A percentile compares a stretch with the other conserved stretches of the same genome.
Conservation (phyloP, 2,113 vertebrate species). For the Rhea pennata region DNA sequence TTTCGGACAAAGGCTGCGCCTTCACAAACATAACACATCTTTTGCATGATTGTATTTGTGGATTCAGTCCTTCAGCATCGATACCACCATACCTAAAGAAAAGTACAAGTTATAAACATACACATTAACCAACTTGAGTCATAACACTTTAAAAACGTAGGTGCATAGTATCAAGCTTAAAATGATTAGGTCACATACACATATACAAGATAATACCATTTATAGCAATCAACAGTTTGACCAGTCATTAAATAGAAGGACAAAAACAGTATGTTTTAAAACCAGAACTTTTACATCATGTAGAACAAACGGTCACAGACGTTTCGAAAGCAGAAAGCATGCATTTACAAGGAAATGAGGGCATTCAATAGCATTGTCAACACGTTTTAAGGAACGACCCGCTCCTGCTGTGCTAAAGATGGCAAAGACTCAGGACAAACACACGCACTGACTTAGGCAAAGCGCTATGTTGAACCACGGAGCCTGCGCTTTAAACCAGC, state of each 20-base stretch:
- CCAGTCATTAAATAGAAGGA: neutral
- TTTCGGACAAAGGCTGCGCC: neutral
- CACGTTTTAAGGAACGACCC: neutral
- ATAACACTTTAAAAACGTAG: neutral
- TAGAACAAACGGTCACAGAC: neutral
- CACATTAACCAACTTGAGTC: neutral
- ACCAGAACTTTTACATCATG: neutral
- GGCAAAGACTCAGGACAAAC: neutral
- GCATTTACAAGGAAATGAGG: neutral
- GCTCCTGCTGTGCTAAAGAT: neutral
- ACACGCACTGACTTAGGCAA: rapidly evolving
- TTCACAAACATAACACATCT: neutral
- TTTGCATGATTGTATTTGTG: rapidly evolving
- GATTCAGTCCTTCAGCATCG: neutral
- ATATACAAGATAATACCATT: neutral
- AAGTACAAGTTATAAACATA: neutral
- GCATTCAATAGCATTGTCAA: neutral
- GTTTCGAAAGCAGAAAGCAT: neutral
- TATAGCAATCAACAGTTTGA: neutral
- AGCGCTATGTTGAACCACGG: rapidly evolving
- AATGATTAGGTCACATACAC: neutral
- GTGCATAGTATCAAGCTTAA: neutral
- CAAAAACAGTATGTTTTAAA: neutral
- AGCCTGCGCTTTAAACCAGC: neutral
- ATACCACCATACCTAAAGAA: neutral